These are phyloP conservation scores for Pachydiplax longipennis DNA, from an alignment of 2,888 invertebrate genomes.

Conservation along the genomic window DNA sequence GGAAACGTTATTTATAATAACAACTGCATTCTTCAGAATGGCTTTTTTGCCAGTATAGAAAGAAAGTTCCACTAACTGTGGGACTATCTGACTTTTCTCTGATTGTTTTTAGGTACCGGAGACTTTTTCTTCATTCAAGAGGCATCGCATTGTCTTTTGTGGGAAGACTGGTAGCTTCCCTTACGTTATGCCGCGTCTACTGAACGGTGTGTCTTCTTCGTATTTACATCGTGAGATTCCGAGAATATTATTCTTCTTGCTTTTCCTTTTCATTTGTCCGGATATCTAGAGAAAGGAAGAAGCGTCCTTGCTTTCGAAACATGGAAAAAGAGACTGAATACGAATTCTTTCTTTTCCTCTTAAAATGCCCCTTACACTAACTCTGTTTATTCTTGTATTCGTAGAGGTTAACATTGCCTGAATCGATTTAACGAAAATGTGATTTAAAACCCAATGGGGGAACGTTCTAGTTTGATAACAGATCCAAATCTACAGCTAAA, in stretches of 20 bases:
- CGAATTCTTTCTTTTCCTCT: too few relatives aligned
- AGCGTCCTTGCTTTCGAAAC: too few relatives aligned
- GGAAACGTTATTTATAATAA: neutral
- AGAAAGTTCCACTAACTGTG: conserved; percentile 7
- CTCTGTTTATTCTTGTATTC: too few relatives aligned
- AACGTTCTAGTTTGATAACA: too few relatives aligned
- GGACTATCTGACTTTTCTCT: neutral
- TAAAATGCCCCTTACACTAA: too few relatives aligned
- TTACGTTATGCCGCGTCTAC: neutral
- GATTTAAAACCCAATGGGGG: too few relatives aligned
- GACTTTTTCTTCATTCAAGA: neutral
- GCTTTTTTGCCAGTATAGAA: neutral
- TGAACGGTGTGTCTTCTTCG: neutral
- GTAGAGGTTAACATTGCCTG: too few relatives aligned
- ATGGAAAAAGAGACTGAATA: too few relatives aligned
- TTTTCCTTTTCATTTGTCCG: neutral
- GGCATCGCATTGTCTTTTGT: neutral
- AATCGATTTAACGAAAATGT: too few relatives aligned
- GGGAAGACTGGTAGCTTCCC: neutral
- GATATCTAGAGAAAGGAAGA: too few relatives aligned
- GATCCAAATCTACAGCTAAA: too few relatives aligned
- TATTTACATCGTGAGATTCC: neutral
- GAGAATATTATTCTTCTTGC: neutral
- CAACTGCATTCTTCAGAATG: neutral
- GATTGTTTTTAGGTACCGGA: conserved; percentile 4